Conservation (phyloP, 2,888 invertebrate genomes). For the Tetragonula carbonaria region DNA sequence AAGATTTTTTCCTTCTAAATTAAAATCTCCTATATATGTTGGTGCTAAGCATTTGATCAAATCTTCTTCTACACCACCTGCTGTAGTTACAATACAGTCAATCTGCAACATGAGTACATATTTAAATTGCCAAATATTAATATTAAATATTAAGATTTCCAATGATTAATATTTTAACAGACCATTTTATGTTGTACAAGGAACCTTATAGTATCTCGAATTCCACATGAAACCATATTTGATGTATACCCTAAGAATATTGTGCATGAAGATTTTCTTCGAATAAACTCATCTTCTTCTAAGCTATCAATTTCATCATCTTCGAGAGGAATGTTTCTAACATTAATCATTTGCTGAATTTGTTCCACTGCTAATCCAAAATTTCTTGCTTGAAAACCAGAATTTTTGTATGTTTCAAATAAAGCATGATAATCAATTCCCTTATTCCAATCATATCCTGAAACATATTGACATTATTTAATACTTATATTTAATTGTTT, state of each 20-base stretch:
- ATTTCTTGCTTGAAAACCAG: constrained; percentile 99
- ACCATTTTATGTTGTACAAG: constrained; percentile 93
- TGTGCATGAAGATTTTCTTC: constrained; percentile 92
- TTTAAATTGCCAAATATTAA: background rate
- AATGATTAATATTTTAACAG: background rate
- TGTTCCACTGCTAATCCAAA: constrained; percentile 96
- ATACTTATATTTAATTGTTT: background rate
- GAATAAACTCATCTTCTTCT: constrained; percentile 92
- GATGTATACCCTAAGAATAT: constrained; percentile 99
- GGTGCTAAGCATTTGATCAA: constrained; percentile 99
- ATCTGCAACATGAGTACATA: constrained; percentile 85
- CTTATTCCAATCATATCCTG: constrained; percentile 97
- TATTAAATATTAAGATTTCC: background rate
- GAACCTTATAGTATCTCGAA: constrained; percentile 96
- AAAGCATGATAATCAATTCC: constrained; percentile 94
- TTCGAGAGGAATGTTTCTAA: constrained; percentile 88
- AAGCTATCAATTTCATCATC: constrained; percentile 88
- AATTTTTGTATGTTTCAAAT: constrained; percentile 90
- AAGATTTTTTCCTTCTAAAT: constrained; percentile 91
- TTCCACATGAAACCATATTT: constrained; percentile 97
- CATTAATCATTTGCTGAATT: constrained; percentile 93
- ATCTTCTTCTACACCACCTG: constrained; percentile 99
- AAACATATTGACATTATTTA: constrained; percentile 30
- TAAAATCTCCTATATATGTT: constrained; percentile 96
- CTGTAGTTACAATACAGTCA: constrained; percentile 98